phyloP scores from a whole-genome alignment of 35 echinoderm and acorn worm species.

The Eucidaris tribuloides region DNA sequence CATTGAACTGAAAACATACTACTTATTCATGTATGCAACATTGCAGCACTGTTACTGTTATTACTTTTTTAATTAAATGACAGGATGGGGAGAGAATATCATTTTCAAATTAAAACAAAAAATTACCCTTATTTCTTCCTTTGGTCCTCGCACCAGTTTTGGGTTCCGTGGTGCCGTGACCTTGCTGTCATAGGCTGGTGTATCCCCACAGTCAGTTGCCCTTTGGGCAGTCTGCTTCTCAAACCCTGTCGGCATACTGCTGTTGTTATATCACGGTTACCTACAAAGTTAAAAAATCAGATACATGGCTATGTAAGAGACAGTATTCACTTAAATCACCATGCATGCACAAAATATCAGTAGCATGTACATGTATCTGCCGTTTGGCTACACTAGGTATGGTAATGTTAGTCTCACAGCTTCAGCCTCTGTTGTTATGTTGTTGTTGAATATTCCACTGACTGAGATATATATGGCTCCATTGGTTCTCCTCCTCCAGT shows the following conservation, averaged over 20 bases:
- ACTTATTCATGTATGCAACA: no score
- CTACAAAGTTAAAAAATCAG: neutral
- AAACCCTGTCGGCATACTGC: conserved; percentile 92
- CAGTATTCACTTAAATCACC: neutral
- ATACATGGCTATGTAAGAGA: neutral
- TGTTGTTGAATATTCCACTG: no score
- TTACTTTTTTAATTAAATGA: no score
- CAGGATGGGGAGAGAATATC: no score
- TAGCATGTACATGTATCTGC: neutral
- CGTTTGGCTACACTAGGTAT: neutral
- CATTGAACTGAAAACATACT: no score
- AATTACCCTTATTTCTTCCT: conserved; percentile 74
- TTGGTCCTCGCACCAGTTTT: conserved; percentile 73
- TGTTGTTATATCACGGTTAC: neutral
- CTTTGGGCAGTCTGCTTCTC: conserved; percentile 91
- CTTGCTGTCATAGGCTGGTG: conserved; percentile 87
- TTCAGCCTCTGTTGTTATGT: neutral
- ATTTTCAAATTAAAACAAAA: no score
- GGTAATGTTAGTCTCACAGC: neutral
- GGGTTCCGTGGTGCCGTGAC: conserved; percentile 95
- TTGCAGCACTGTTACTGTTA: no score
- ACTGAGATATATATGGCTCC: no score
- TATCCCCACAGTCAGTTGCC: conserved; percentile 97
- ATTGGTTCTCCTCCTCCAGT: no score
- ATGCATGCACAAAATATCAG: neutral